A percentile compares a stretch with the other conserved stretches of the same genome.
Conservation (phyloP, 2,113 vertebrate genomes). For the Macrotus californicus region DNA sequence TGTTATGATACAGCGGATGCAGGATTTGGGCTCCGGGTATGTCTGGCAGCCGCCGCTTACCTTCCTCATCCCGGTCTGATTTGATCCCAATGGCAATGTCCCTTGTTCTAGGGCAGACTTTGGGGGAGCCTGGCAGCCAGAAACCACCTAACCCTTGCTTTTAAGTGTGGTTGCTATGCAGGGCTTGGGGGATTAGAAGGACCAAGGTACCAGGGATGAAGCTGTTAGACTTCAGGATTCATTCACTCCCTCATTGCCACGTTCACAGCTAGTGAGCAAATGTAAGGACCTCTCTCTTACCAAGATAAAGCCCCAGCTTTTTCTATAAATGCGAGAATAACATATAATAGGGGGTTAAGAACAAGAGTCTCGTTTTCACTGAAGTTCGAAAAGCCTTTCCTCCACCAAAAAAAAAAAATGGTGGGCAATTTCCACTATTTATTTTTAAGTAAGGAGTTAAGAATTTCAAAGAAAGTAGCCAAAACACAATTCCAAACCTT, state of each 20-base stretch:
- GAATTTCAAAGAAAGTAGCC: background rate
- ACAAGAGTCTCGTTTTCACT: background rate
- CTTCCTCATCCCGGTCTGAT: background rate
- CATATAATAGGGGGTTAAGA: background rate
- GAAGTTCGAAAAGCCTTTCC: background rate
- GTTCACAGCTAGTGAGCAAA: background rate
- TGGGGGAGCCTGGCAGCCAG: no score
- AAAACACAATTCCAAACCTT: background rate
- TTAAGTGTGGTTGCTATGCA: background rate
- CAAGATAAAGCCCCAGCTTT: background rate
- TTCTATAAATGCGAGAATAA: background rate
- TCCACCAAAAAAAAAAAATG: background rate
- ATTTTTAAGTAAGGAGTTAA: background rate
- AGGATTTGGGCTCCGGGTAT: fast-evolving
- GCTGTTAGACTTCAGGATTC: background rate
- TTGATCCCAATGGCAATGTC: background rate
- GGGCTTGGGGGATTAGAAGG: fast-evolving
- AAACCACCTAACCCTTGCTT: background rate
- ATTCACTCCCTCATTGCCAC: background rate
- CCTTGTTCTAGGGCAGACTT: background rate
- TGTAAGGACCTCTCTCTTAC: background rate
- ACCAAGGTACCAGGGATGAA: fast-evolving
- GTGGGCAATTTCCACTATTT: background rate
- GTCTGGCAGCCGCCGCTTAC: no score
- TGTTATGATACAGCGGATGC: fast-evolving